Base-by-base conservation (phyloP, 92 coral and sea anemone species). In the Scolanthus callimorphus region DNA sequence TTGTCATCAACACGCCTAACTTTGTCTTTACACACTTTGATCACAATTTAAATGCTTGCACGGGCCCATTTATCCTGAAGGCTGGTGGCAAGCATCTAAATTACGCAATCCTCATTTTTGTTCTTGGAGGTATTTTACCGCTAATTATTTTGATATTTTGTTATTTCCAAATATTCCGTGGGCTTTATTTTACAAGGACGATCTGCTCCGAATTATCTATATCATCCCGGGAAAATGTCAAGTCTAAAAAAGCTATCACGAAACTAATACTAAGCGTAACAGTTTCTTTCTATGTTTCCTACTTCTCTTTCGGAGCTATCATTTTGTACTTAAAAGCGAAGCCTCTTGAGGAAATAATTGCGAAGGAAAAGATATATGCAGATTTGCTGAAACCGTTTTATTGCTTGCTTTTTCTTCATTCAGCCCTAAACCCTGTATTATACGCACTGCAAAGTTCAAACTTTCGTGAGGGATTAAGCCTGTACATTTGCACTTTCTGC, bases 141-240 rank as follows among this genome's bases (percentile, higher is more conserved):
- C 17, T 46, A 6, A 4, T 46, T 46, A 46, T 46, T 4, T 20
- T 20, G 22, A 6, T 46, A 9, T 46, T 46, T 19, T 46, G 52
- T 20, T 46, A 46, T 19, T 46, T 46, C 23, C 52, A 46, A 20
- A 46, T 46, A 9, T 6, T 46, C 52, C 8, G 52, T 4, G 52
- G 52, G 22, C 52, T 46, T 46, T 46, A 46, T 19, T 46, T 46
- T 20, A 46, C 52, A 11, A 46, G 52, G 6, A 46, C 52, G 4
- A 46, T 46, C 22, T 46, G 52, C 23, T 46, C 52, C 4, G 23
- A 46, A 4, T n/a, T n/a, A n/a, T 6, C 52, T 4, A 20, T 21
- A 6, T 4, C 4, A 9, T 20, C 23, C 17, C 11, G 52, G 15
- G 52, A 19, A 11, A 46, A 21, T 19, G 17, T 46, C 19, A 46